Conservation (phyloP, 2,113 vertebrate genomes). For the Toxotes chatareus region DNA sequence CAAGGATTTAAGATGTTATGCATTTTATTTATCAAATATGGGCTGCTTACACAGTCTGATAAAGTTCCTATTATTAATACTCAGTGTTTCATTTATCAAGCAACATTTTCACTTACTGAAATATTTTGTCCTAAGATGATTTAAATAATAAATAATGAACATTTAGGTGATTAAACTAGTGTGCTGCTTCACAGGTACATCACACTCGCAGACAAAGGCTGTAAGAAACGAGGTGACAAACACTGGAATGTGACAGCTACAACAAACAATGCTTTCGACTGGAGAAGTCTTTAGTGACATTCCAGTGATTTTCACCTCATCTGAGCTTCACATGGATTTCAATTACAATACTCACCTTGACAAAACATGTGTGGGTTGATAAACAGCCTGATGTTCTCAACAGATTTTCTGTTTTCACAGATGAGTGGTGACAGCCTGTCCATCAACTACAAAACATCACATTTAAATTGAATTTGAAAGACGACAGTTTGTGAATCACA, state of each 20-base stretch:
- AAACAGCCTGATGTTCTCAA: constrained; percentile 78
- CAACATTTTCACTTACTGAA: neutral
- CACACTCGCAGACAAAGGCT: neutral
- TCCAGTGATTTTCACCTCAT: constrained; percentile 25
- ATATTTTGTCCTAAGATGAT: neutral
- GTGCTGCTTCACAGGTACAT: neutral
- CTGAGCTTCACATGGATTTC: neutral
- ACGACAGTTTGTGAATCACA: neutral
- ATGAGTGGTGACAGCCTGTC: constrained; percentile 53
- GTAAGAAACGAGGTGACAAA: constrained; percentile 4
- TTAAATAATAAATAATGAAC: neutral
- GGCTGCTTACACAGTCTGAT: too few relatives aligned
- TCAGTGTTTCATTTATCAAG: neutral
- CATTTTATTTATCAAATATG: neutral
- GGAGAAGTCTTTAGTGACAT: constrained; percentile 9
- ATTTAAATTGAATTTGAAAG: neutral
- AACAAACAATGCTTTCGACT: neutral
- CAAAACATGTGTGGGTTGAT: constrained; percentile 77
- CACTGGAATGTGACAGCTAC: constrained; percentile 10
- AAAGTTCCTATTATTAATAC: too few relatives aligned
- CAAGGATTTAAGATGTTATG: neutral
- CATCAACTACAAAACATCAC: constrained; percentile 73
- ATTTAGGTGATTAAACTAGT: neutral
- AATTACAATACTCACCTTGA: constrained; percentile 67
- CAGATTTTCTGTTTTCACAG: constrained; percentile 60